phyloP scores from a whole-genome alignment of 2,797 vertebrate species.

The Aselliscus stoliczkanus region DNA sequence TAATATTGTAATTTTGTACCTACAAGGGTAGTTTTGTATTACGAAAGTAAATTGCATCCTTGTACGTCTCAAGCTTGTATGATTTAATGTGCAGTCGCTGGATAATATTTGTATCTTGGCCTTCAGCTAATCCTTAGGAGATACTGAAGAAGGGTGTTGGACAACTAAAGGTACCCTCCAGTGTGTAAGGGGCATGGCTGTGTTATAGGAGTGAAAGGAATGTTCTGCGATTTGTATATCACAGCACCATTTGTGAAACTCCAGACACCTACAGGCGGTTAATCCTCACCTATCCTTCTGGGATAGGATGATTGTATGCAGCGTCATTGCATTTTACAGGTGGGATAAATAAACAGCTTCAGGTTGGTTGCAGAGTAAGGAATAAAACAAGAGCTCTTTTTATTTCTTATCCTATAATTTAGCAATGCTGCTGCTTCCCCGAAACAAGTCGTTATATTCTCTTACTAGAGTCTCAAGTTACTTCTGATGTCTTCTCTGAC shows the following conservation, averaged over 20 bases:
- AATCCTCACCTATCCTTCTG: conserved; percentile 47
- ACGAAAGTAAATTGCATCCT: conserved; percentile 49
- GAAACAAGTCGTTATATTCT: conserved; percentile 11
- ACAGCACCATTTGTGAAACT: conserved; percentile 30
- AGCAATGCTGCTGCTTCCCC: background rate
- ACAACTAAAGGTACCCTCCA: background rate
- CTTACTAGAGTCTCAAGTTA: background rate
- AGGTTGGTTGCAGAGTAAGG: background rate
- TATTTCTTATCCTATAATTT: conserved; percentile 40
- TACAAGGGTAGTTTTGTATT: conserved; percentile 68
- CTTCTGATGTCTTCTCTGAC: conserved; percentile 21
- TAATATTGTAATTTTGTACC: conserved; percentile 55
- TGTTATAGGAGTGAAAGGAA: conserved; percentile 29
- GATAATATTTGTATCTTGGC: conserved; percentile 27
- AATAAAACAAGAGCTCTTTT: conserved; percentile 47
- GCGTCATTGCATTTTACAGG: conserved; percentile 48
- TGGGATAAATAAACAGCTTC: conserved; percentile 55
- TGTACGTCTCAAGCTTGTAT: background rate
- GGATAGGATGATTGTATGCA: background rate
- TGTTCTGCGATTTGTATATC: conserved; percentile 23
- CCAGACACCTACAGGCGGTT: conserved; percentile 35
- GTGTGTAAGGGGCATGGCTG: background rate
- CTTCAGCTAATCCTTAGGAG: conserved; percentile 27
- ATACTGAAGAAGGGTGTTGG: background rate
- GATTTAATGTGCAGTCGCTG: conserved; percentile 34